Evolutionary conservation across 2,888 invertebrate species (phyloP), one percentile per base, ranked within the genome.

Genomic region (Syritta pipiens): DNA sequence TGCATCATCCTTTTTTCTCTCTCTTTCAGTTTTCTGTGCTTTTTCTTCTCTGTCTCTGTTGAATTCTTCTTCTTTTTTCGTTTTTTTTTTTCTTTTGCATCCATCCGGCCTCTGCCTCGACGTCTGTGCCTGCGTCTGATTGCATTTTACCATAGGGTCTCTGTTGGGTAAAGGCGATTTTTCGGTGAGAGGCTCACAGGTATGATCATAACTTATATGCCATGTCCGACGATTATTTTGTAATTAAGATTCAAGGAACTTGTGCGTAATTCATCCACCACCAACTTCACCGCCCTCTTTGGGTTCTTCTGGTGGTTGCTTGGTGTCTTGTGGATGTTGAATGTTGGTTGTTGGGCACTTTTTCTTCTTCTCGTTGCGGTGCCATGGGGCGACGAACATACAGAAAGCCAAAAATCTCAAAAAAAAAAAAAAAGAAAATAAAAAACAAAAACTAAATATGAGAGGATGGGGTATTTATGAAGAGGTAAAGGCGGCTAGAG

Each of bases 231-330:
- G 79, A 79, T 79, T 79, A 79, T 79, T 79, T 79, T 79, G 79
- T 79, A 79, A 79, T 79, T 79, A 79, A 79, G 79, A 79, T 79
- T 79, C 79, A 79, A 68, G 74, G 67, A 79, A 74, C 74, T 79
- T 79, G 79, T 79, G 79, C 74, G 79, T 79, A 79, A 79, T 79
- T 79, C 68, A 79, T 79, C 74, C 74, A 57, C 74, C 67, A 74
- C 79, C 74, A 74, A 67, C 67, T 79, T 67, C 28, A 57, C 72
- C 79, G 74, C 68, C 79, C 72, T 68, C 74, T 62, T 67, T 57
- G 35, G 53, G 32, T 57, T 48, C 53, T 46, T 62, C 35, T n/a
- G n/a, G n/a, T n/a, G n/a, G n/a, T n/a, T n/a, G n/a, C n/a, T n/a
- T n/a, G n/a, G n/a, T n/a, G n/a, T n/a, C n/a, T n/a, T n/a, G n/a